These are phyloP conservation scores for Cataglyphis hispanica DNA, from an alignment of 1,140 invertebrate genomes.

Conservation along the genomic window DNA sequence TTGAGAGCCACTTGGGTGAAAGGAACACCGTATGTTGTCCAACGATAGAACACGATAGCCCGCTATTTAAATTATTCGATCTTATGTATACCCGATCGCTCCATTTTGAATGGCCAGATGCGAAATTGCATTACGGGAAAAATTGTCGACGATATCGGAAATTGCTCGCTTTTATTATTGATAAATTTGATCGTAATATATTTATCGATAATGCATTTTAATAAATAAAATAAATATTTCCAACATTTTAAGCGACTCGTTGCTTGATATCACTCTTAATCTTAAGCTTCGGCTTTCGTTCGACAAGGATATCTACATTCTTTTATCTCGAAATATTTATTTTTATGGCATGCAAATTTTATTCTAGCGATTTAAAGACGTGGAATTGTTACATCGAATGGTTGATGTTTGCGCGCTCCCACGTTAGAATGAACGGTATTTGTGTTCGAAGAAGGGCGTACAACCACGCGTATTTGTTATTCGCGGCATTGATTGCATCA, in stretches of 20 bases:
- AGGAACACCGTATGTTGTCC: slow-evolving; percentile 66
- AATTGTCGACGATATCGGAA: background rate
- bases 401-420: slow-evolving; percentile 3
- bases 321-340: slow-evolving; percentile 8
- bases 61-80: background rate
- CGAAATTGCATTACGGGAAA: background rate
- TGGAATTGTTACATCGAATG: slow-evolving; percentile 11
- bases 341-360: slow-evolving; percentile 10
- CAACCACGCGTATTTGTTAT: slow-evolving; percentile 24
- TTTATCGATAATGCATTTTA: slow-evolving; percentile 22
- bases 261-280: too few species aligned
- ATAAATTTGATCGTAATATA: background rate
- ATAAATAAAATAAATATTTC: background rate
- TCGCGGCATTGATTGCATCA: background rate
- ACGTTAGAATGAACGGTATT: slow-evolving; percentile 50
- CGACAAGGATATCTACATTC: slow-evolving; percentile 64
- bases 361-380: slow-evolving; percentile 4
- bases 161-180: background rate
- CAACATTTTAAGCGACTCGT: background rate
- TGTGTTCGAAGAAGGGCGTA: slow-evolving; percentile 1
- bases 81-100: slow-evolving; percentile 33
- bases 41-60: slow-evolving; percentile 37
- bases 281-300: background rate
- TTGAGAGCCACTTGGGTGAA: slow-evolving; percentile 77
- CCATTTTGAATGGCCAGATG: background rate